Percentiles rank a stretch among this genome's conserved stretches.
Conservation (phyloP, 2,888 invertebrate species). For the Plagiodera versicolora region DNA sequence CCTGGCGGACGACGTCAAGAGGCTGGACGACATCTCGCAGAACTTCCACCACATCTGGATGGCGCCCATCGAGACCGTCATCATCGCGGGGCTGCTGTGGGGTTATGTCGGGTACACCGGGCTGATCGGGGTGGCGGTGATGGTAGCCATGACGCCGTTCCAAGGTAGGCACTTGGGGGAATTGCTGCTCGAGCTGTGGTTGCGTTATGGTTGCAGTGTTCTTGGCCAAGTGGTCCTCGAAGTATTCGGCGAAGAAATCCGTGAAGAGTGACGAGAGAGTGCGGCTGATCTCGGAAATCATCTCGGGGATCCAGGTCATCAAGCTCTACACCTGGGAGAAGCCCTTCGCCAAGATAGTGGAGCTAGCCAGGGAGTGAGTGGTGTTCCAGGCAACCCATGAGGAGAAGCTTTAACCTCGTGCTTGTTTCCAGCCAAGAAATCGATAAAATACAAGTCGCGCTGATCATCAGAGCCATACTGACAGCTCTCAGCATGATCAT, state of each 20-base stretch:
- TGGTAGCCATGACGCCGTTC: conserved; percentile 47
- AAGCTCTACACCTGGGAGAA: conserved; percentile 44
- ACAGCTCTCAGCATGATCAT: conserved; percentile 72
- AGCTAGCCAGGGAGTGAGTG: conserved; percentile 29
- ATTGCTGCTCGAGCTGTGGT: too few relatives aligned
- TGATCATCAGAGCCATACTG: conserved; percentile 67
- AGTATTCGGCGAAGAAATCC: conserved; percentile 57
- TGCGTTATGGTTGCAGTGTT: conserved; percentile 40
- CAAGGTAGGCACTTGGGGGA: conserved; percentile 46
- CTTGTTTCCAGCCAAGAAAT: conserved; percentile 65
- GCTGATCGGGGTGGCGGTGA: conserved; percentile 50
- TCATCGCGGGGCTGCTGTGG: conserved; percentile 59
- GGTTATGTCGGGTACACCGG: conserved; percentile 51
- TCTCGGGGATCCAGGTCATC: conserved; percentile 58
- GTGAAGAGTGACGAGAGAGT: conserved; percentile 65
- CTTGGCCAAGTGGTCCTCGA: conserved; percentile 44
- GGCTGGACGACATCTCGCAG: conserved; percentile 78
- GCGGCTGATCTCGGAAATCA: conserved; percentile 69
- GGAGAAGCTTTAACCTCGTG: too few relatives aligned
- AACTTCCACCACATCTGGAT: conserved; percentile 80
- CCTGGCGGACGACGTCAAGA: conserved; percentile 60
- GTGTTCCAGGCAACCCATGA: too few relatives aligned
- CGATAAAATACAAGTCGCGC: conserved; percentile 62
- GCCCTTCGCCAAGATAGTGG: conserved; percentile 38
- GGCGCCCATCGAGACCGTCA: conserved; percentile 64